Evolutionary conservation across 2,888 invertebrate genomes (phyloP), one percentile per base, ranked within the genome.

Genomic region (Seira musarum): DNA sequence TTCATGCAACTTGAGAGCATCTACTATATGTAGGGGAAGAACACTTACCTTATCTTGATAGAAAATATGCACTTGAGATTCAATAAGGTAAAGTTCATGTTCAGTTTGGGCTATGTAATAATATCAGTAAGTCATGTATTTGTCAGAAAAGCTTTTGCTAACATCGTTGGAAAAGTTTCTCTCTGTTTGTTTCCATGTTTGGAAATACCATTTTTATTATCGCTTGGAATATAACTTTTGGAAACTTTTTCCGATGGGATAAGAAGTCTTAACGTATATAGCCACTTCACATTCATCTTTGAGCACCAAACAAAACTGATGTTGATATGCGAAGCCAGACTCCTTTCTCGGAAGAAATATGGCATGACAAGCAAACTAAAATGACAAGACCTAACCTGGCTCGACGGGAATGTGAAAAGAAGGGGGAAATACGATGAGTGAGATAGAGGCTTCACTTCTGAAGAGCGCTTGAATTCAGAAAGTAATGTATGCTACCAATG

Each of bases 341-440:
- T 35, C 17, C 46, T 40, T 75, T 75, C 63, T 75, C 63, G 25
- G 75, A 74, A 75, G 75, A 68, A 75, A 63, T 19, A 63, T 69
- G 57, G 68, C 46, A 63, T 68, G 68, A 63, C 49, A 68, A 21
- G 24, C 61, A 68, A 65, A 68, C 40, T 40, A 8, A 40, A 40
- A 40, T 5, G 13, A 40, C 6, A 40, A 40, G 40, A 5, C 40
- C 40, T 8, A 40, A 40, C 6, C 40, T 40, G 40, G 40, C 6
- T 8, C 40, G 40, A 40, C 5, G 13, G 40, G 13, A 40, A 40
- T 13, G 13, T 13, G 40, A 40, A 40, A 40, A 40, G 68, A n/a
- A 68, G 13, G 74, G 75, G 68, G 53, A 68, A 75, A 40, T 19
- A 75, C 68, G 63, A 75, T 68, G 74, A 67, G 67, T 24, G 24